Evolutionary conservation across 2,888 invertebrate species (phyloP).

Genomic region (Ornithoptera priamus): DNA sequence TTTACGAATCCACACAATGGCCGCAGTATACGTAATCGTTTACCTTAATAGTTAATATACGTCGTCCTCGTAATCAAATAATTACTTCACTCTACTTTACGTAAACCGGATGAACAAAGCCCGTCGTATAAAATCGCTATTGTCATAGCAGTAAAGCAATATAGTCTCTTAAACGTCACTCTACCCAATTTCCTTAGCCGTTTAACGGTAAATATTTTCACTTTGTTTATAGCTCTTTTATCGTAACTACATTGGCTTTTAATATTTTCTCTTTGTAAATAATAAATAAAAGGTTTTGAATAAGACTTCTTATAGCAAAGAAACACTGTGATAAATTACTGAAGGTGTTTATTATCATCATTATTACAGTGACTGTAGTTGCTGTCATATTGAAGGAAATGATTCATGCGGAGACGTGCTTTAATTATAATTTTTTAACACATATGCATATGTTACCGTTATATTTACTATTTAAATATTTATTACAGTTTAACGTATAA

Average conservation of each 20-base stretch:
- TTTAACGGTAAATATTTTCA: constrained; percentile 20
- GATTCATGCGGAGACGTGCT: too few relatives aligned
- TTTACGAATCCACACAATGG: too few relatives aligned
- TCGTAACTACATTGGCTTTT: constrained; percentile 5
- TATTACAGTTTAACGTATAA: too few relatives aligned
- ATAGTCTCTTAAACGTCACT: constrained; percentile 12
- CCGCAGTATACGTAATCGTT: too few relatives aligned
- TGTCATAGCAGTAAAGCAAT: constrained; percentile 7
- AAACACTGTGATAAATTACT: not conserved
- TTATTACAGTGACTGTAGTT: too few relatives aligned
- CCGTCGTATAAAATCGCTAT: not conserved
- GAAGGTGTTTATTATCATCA: too few relatives aligned
- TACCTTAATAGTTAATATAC: not conserved
- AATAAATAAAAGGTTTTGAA: not conserved
- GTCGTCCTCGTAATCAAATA: not conserved
- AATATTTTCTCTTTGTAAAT: constrained; percentile 8
- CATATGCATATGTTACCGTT: too few relatives aligned
- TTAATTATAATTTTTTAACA: too few relatives aligned
- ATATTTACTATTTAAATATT: too few relatives aligned
- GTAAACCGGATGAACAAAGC: not conserved
- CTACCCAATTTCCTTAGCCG: constrained; percentile 18
- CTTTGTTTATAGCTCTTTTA: constrained; percentile 30
- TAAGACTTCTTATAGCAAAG: not conserved
- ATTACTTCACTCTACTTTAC: not conserved
- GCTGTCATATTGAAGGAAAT: too few relatives aligned